These are phyloP conservation scores for Pseudomyrmex flavicornis DNA, from an alignment of 1,140 invertebrate species.

Conservation along the genomic window DNA sequence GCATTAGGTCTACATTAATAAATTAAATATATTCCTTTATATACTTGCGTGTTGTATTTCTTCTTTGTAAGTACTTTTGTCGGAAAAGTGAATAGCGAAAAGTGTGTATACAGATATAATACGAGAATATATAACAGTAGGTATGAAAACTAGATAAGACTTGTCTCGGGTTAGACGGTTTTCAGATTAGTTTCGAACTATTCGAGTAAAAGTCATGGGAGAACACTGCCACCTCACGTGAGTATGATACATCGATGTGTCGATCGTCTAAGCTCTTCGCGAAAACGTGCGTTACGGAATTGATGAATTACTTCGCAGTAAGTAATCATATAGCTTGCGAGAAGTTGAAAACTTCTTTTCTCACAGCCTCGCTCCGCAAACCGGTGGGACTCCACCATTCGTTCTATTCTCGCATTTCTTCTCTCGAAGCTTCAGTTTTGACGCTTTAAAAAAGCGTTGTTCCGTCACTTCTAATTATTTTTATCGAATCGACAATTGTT, in stretches of 20 bases:
- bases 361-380: background rate
- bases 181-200: constrained; percentile 33
- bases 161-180: background rate
- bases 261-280: background rate
- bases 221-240: background rate
- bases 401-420: background rate
- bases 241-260: constrained; percentile 28
- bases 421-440: background rate
- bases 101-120: background rate
- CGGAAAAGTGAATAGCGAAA: background rate
- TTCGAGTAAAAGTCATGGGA: background rate
- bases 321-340: constrained; percentile 1
- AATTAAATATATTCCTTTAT: background rate
- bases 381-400: background rate
- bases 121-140: background rate
- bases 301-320: constrained; percentile 21
- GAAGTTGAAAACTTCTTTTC: background rate
- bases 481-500: constrained; percentile 16
- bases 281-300: background rate
- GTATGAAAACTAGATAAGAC: constrained; percentile 11
- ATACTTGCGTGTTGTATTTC: background rate
- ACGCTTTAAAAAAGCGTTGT: background rate
- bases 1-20: background rate
- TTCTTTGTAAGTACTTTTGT: background rate
- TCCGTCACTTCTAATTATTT: constrained; percentile 33